These are phyloP conservation scores for Propsilocerus akamusi DNA, from an alignment of 1,140 invertebrate genomes.

Conservation along the genomic window DNA sequence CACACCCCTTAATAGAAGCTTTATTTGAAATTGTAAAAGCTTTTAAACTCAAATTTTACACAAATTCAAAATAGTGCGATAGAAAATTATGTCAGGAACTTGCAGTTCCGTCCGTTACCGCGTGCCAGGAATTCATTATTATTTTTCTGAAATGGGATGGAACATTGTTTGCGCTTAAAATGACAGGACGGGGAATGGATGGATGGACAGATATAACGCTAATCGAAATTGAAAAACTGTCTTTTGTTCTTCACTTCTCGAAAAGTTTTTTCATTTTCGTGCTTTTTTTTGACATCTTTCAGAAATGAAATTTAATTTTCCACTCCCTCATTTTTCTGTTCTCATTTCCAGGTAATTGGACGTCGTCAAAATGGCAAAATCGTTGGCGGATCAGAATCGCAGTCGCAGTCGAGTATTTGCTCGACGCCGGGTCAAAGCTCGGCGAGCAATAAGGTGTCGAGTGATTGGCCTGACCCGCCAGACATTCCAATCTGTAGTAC, in stretches of 20 bases:
- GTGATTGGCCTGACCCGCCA: slow-evolving; percentile 43
- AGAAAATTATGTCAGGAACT: too few relatives aligned
- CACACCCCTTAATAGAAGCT: too few relatives aligned
- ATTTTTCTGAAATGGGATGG: too few relatives aligned
- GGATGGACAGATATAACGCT: neutral
- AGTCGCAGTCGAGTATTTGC: slow-evolving; percentile 35
- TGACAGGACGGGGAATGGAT: too few relatives aligned
- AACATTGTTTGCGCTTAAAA: too few relatives aligned
- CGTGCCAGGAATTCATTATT: too few relatives aligned
- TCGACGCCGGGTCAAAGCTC: slow-evolving; percentile 29
- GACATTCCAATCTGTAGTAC: slow-evolving; percentile 42
- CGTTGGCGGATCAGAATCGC: slow-evolving; percentile 35
- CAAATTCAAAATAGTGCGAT: too few relatives aligned
- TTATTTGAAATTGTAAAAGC: too few relatives aligned
- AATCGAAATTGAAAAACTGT: slow-evolving; percentile 2
- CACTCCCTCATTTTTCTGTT: neutral
- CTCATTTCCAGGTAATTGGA: slow-evolving; percentile 3
- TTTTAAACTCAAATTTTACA: too few relatives aligned
- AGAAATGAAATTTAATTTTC: neutral
- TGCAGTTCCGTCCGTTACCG: too few relatives aligned
- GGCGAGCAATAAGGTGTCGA: slow-evolving; percentile 20
- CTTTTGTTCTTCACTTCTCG: neutral
- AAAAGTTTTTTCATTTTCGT: neutral
- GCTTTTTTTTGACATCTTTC: neutral
- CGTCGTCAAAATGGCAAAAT: slow-evolving; percentile 45